Evolutionary conservation across 2,888 invertebrate species (phyloP), one percentile per base, ranked within the genome.

Genomic region (Lampropteryx suffumata): DNA sequence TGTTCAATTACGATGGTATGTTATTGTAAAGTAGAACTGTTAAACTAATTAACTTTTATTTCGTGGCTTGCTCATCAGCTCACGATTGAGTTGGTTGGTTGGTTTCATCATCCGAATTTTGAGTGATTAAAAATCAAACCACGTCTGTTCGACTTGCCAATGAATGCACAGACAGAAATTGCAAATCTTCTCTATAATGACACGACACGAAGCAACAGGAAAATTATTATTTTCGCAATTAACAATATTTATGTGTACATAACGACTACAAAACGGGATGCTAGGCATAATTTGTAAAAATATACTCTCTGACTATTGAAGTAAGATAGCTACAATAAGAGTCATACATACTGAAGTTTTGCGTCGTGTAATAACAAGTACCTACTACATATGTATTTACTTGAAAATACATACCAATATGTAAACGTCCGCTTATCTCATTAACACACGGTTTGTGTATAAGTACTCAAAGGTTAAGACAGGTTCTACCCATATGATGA

Each of bases 401-500:
- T 44, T 46, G 42, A 36, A 46, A 43, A 54, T 28, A 47, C 41
- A 32, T 37, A 42, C 21, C 26, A 44, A 48, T 44, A 56, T 43
- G 48, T 39, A 59, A 63, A 56, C 55, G 50, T 65, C 55, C 33
- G 53, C 56, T 55, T 59, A 62, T 59, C 57, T 66, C 55, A 61
- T 62, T 63, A 63, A 36, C 59, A 50, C 57, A 52, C 47, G 61
- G 59, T 45, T 57, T 61, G 42, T 47, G 28, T 61, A 40, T 47
- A 27, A 55, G 59, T 69, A 67, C 69, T 71, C 69, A 71, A 71
- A 76, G 71, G 69, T 71, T 73, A 75, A 71, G 65, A 83, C 84
- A 75, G 78, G 83, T 84, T 83, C 69, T 69, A 24, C 24, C 7
- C 7, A 64, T 61, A 55, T 52, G 84, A 84, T 85, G 86, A 85